These are phyloP conservation scores for Hippasteria phrygiana DNA, from an alignment of 53 echinoderm and acorn worm genomes.

Conservation along the genomic window DNA sequence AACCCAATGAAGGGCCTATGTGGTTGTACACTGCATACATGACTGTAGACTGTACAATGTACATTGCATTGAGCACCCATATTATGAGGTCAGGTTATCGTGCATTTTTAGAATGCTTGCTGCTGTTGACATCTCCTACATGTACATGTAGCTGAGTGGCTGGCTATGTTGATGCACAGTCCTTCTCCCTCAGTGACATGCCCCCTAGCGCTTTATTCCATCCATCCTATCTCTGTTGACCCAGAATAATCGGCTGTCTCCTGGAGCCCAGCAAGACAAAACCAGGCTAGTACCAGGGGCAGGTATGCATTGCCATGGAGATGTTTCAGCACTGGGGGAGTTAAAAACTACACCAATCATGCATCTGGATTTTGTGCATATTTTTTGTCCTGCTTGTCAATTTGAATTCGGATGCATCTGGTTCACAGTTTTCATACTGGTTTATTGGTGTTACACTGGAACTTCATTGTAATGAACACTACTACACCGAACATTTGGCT, in stretches of 20 bases:
- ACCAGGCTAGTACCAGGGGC: conserved; percentile 10
- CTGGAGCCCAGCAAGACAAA: conserved; percentile 11
- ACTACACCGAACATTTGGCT: too few relatives aligned
- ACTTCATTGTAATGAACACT: too few relatives aligned
- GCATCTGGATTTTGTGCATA: not conserved
- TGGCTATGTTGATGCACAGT: conserved; percentile 42
- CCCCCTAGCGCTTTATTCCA: conserved; percentile 45
- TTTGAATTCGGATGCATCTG: too few relatives aligned
- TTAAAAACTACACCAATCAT: not conserved
- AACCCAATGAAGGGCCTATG: too few relatives aligned
- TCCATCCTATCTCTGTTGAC: conserved; percentile 46
- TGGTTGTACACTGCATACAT: too few relatives aligned
- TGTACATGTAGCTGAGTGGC: conserved; percentile 8
- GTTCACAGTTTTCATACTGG: too few relatives aligned
- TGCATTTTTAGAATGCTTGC: not conserved
- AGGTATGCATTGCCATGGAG: conserved; percentile 16
- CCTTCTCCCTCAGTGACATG: conserved; percentile 51
- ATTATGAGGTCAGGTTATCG: conserved; percentile 4
- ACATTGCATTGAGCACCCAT: too few relatives aligned
- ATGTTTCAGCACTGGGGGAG: not conserved
- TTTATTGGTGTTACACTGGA: too few relatives aligned
- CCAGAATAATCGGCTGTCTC: conserved; percentile 55
- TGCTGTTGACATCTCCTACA: not conserved
- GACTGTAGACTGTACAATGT: too few relatives aligned
- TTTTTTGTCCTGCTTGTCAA: not conserved